Conservation (phyloP, 2,797 vertebrate genomes). For the Crenuchus spilurus region DNA sequence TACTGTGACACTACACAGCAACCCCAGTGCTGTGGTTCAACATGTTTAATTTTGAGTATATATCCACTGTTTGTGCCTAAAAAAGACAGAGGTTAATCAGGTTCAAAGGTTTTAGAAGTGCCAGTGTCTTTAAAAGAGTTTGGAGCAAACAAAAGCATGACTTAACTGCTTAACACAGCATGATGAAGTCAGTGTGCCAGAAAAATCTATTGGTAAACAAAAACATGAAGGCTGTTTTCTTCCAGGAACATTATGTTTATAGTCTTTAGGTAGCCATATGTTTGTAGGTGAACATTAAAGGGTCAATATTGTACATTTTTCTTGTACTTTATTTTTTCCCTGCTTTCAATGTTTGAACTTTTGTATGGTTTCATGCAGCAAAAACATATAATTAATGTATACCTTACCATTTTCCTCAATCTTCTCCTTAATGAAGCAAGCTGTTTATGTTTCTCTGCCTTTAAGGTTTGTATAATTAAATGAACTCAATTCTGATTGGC, state of each 20-base stretch:
- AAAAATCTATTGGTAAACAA: neutral
- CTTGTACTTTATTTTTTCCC: too few relatives aligned
- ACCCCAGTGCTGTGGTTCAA: neutral
- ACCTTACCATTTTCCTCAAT: too few relatives aligned
- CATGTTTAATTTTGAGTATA: neutral
- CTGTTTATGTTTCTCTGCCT: too few relatives aligned
- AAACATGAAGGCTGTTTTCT: neutral
- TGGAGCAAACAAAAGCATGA: neutral
- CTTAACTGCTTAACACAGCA: neutral
- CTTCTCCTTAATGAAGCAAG: too few relatives aligned
- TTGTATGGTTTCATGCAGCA: too few relatives aligned
- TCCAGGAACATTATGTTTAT: conserved; percentile 12
- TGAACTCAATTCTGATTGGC: too few relatives aligned
- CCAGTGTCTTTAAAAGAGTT: neutral
- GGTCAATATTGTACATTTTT: too few relatives aligned
- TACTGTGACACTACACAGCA: neutral
- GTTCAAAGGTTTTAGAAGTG: neutral
- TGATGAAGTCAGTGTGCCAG: neutral
- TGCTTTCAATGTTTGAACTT: too few relatives aligned
- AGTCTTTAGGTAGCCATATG: neutral
- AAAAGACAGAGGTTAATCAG: neutral
- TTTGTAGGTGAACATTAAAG: neutral
- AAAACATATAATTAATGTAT: too few relatives aligned
- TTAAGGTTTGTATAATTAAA: too few relatives aligned
- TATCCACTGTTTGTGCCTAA: neutral